phyloP scores from a whole-genome alignment of 1,140 invertebrate genomes.

The Propsilocerus akamusi region DNA sequence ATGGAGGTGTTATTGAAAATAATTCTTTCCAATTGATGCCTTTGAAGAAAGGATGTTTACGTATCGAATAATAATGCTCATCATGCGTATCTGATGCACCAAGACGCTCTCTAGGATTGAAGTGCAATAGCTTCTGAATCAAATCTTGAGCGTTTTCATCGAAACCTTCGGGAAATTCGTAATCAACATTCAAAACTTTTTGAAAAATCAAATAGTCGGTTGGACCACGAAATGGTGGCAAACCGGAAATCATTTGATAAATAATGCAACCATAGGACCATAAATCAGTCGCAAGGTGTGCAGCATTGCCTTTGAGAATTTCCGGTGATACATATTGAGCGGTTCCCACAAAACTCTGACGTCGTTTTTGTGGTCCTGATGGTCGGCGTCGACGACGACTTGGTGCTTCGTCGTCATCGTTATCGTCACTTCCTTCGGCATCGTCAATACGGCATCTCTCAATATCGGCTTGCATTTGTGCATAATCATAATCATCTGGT shows the following conservation, averaged over 20 bases:
- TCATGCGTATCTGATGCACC: constrained; percentile 59
- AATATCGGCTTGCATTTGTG: neutral
- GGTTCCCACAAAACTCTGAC: constrained; percentile 94
- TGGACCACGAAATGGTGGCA: constrained; percentile 78
- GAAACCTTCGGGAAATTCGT: constrained; percentile 85
- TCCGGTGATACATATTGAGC: constrained; percentile 98
- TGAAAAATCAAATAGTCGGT: constrained; percentile 96
- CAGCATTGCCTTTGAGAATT: constrained; percentile 63
- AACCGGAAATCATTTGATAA: constrained; percentile 89
- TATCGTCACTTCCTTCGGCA: neutral
- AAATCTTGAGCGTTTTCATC: constrained; percentile 66
- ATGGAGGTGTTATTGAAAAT: constrained; percentile 58
- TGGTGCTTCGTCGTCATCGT: constrained; percentile 12
- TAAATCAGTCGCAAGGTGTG: constrained; percentile 73
- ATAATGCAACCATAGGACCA: constrained; percentile 97
- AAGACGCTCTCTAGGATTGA: constrained; percentile 60
- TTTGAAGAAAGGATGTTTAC: constrained; percentile 70
- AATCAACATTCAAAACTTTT: constrained; percentile 82
- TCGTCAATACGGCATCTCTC: constrained; percentile 11
- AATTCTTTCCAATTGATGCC: constrained; percentile 71
- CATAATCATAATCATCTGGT: constrained; percentile 20
- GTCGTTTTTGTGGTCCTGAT: constrained; percentile 29
- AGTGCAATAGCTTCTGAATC: constrained; percentile 66
- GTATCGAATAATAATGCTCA: constrained; percentile 60
- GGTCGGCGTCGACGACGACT: constrained; percentile 18